Evolutionary conservation across 2,113 vertebrate species (phyloP).

Genomic region (Pungitius pungitius): DNA sequence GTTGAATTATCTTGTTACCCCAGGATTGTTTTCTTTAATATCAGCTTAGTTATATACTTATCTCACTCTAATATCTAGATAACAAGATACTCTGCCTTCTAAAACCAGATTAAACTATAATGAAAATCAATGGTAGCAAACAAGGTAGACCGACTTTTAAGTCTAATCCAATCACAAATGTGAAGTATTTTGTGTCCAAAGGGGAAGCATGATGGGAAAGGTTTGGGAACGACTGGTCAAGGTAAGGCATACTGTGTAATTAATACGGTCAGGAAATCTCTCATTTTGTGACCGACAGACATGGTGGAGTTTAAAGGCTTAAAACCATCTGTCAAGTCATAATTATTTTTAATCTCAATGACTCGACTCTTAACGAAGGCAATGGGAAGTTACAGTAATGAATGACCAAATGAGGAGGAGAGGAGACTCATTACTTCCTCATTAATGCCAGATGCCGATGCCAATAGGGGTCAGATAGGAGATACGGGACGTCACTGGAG

Average conservation of each 20-base stretch:
- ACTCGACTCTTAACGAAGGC: conserved; percentile 19
- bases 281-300: background rate
- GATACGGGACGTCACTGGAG: conserved; percentile 51
- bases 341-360: conserved; percentile 58
- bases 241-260: background rate
- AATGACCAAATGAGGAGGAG: conserved; percentile 61
- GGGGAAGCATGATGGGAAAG: background rate
- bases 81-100: background rate
- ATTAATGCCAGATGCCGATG: conserved; percentile 74
- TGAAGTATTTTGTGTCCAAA: background rate
- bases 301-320: conserved; percentile 14
- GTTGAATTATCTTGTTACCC: background rate
- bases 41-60: background rate
- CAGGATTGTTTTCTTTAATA: background rate
- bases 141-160: background rate
- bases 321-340: conserved; percentile 50
- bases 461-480: conserved; percentile 51
- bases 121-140: background rate
- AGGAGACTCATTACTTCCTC: conserved; percentile 73
- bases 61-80: background rate
- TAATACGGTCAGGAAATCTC: background rate
- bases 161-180: background rate
- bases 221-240: background rate
- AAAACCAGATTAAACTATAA: background rate
- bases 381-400: conserved; percentile 60